Conservation (phyloP, 2,888 invertebrate genomes). For the Clitarchus hookeri region DNA sequence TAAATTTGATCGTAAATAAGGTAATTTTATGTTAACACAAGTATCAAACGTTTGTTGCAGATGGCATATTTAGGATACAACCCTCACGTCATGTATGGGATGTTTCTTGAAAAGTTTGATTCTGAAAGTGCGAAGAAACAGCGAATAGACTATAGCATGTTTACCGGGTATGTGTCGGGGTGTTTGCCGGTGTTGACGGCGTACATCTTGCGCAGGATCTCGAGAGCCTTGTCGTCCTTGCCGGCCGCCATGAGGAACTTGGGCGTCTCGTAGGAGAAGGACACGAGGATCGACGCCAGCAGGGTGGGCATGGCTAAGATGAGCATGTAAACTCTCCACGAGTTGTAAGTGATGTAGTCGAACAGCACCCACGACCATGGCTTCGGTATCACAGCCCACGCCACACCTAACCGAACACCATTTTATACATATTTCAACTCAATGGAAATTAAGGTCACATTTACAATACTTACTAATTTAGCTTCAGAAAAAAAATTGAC, state of each 20-base stretch:
- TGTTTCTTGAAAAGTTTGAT: too few species aligned
- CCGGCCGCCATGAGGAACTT: slow-evolving; percentile 76
- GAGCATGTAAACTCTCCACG: slow-evolving; percentile 58
- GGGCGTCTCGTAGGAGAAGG: slow-evolving; percentile 74
- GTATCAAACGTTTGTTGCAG: too few species aligned
- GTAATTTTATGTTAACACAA: too few species aligned
- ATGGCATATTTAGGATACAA: too few species aligned
- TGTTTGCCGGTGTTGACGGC: slow-evolving; percentile 66
- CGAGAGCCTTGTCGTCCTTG: slow-evolving; percentile 66
- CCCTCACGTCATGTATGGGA: too few species aligned
- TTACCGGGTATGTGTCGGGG: slow-evolving; percentile 68
- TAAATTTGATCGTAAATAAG: too few species aligned
- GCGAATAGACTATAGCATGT: slow-evolving; percentile 41
- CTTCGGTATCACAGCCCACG: slow-evolving; percentile 72
- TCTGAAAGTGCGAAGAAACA: too few species aligned
- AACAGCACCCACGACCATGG: slow-evolving; percentile 58
- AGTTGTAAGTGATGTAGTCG: slow-evolving; percentile 50
- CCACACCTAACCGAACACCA: slow-evolving; percentile 59
- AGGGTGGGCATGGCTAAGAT: slow-evolving; percentile 67
- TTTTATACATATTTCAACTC: too few species aligned
- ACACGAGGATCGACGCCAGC: slow-evolving; percentile 64
- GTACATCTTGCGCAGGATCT: slow-evolving; percentile 68
- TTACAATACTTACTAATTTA: too few species aligned
- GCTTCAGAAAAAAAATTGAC: too few species aligned
- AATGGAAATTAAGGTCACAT: too few species aligned